These are phyloP conservation scores for Eurosta solidaginis DNA, from an alignment of 1,140 invertebrate genomes.

Conservation along the genomic window DNA sequence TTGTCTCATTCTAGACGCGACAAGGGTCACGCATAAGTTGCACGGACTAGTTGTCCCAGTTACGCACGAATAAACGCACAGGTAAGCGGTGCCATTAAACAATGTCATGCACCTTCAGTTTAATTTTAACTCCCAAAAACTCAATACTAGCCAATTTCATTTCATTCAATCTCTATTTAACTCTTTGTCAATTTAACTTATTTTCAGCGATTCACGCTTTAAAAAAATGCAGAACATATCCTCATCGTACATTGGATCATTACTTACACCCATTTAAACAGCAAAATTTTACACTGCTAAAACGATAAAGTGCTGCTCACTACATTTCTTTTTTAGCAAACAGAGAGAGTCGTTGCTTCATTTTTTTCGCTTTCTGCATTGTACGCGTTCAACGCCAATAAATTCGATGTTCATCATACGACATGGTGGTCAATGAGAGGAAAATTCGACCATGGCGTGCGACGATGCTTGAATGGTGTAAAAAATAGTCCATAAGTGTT, in stretches of 20 bases:
- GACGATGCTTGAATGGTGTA: neutral
- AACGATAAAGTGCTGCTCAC: neutral
- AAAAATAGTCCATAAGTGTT: neutral
- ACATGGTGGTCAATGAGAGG: neutral
- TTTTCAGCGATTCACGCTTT: no score
- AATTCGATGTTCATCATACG: constrained; percentile 27
- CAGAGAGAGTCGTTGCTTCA: no score
- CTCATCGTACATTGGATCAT: neutral
- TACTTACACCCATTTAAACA: constrained; percentile 9
- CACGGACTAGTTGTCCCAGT: no score
- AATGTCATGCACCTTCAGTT: no score
- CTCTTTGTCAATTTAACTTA: no score
- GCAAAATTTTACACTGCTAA: constrained; percentile 10
- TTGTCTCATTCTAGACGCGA: no score
- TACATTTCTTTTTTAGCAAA: neutral
- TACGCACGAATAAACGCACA: no score
- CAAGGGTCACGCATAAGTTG: no score
- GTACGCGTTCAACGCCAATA: constrained; percentile 9
- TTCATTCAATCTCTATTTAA: no score
- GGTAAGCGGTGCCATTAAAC: no score
- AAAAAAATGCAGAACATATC: neutral
- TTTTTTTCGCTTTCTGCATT: neutral
- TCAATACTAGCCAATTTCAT: no score
- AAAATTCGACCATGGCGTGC: neutral
- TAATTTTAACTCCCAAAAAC: no score